phyloP scores from a whole-genome alignment of 1,140 invertebrate species.

The Drosophila lowei region DNA sequence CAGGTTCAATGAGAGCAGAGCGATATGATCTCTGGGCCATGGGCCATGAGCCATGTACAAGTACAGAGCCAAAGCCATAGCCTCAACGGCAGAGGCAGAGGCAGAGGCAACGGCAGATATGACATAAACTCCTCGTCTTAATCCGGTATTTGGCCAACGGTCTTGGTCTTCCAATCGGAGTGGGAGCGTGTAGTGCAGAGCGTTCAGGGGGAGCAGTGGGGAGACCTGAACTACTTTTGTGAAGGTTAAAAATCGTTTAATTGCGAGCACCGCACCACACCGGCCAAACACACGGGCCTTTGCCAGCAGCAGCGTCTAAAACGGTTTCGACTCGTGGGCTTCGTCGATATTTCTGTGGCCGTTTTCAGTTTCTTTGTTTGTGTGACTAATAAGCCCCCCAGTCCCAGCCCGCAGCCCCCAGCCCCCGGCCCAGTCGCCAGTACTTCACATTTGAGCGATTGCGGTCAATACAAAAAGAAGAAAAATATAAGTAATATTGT shows the following conservation, averaged over 20 bases:
- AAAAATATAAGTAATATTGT: conserved; percentile 6
- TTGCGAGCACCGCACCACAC: conserved; percentile 34
- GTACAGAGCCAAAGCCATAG: too few species aligned
- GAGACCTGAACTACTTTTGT: conserved; percentile 58
- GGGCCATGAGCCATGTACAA: conserved; percentile 6
- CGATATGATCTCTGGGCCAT: conserved; percentile 33
- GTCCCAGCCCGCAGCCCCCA: conserved; percentile 18
- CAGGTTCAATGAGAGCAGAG: conserved; percentile 45
- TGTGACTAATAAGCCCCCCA: conserved; percentile 23
- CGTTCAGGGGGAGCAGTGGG: conserved; percentile 1
- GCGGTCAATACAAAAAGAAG: conserved; percentile 79
- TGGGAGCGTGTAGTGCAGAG: too few species aligned
- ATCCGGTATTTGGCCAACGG: conserved; percentile 50
- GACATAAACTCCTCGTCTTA: conserved; percentile 46
- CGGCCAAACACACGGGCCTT: conserved; percentile 8
- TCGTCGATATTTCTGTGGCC: conserved; percentile 9
- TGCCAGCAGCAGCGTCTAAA: too few species aligned
- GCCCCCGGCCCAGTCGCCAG: conserved; percentile 3
- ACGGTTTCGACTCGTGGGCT: conserved; percentile 28
- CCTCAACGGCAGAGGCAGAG: neutral
- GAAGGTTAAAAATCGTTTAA: conserved; percentile 62
- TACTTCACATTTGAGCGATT: conserved; percentile 82
- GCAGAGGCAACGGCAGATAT: conserved; percentile 13
- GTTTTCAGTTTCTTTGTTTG: conserved; percentile 43
- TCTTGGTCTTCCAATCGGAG: conserved; percentile 1